Conservation (phyloP, 2,797 vertebrate genomes). For the Pipistrellus pipistrellus region DNA sequence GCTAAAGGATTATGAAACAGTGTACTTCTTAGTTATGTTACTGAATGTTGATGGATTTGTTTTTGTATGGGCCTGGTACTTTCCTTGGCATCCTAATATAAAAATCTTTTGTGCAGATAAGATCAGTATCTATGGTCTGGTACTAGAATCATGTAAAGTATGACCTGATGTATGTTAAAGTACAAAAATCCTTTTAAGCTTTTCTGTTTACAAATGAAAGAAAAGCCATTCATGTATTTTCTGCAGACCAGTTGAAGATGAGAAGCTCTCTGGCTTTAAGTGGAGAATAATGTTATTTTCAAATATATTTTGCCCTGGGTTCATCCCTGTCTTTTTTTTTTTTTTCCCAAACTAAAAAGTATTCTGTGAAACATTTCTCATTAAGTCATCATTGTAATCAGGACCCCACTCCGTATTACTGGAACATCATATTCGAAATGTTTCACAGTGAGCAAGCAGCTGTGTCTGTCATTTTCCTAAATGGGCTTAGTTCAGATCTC, state of each 20-base stretch:
- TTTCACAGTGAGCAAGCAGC: slow-evolving; percentile 5
- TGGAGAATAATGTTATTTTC: slow-evolving; percentile 35
- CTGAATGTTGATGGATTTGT: slow-evolving; percentile 55
- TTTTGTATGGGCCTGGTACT: slow-evolving; percentile 60
- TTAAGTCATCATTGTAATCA: slow-evolving; percentile 30
- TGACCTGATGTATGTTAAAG: slow-evolving; percentile 30
- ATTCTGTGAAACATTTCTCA: not conserved
- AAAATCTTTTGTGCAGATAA: slow-evolving; percentile 62
- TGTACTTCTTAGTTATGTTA: slow-evolving; percentile 14
- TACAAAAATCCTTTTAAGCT: slow-evolving; percentile 46
- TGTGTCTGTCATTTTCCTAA: not conserved
- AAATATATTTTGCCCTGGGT: slow-evolving; percentile 49
- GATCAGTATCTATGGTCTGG: slow-evolving; percentile 14
- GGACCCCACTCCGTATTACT: not conserved
- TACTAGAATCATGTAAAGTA: slow-evolving; percentile 40
- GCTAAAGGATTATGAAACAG: slow-evolving; percentile 8
- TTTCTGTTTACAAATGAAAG: slow-evolving; percentile 59
- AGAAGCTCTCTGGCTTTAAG: slow-evolving; percentile 45
- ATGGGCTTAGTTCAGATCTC: not conserved
- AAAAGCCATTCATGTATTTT: slow-evolving; percentile 22
- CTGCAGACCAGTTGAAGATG: slow-evolving; percentile 49
- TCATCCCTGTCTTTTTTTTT: not conserved
- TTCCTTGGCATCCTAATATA: slow-evolving; percentile 69
- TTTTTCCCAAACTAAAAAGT: not conserved
- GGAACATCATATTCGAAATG: not conserved